Evolutionary conservation across 1,140 invertebrate species (phyloP), one percentile per base, ranked within the genome.

Genomic region (Euglossa dilemma): DNA sequence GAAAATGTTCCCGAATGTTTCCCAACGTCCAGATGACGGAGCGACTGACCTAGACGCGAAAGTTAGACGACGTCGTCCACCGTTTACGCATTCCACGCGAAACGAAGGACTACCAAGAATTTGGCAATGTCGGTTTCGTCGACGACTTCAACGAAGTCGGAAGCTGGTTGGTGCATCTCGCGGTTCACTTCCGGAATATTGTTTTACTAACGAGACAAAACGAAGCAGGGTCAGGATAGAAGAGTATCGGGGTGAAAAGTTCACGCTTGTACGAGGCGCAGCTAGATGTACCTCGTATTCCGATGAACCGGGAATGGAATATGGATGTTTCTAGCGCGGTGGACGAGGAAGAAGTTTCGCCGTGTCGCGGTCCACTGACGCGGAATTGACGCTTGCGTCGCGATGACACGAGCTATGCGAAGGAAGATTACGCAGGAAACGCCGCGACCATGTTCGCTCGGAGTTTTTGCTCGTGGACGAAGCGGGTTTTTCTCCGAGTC

Each of bases 41-140:
- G 4, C 1, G 36, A 4, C 4, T 36, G 36, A 36, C 4, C 4
- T 36, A n/a, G n/a, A n/a, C n/a, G n/a, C n/a, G n/a, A n/a, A 36
- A 36, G 4, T 4, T 1, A 36, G 36, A 36, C 36, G 36, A 36
- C 36, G 36, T 36, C 25, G 36, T 20, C 43, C 18, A n/a, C 25
- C 50, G 77, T 45, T 70, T 16, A 18, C 23, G 57, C 59, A 63
- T 75, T 25, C 47, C 14, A 0, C 6, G n/a, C n/a, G n/a, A n/a
- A n/a, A n/a, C n/a, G n/a, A n/a, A n/a, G n/a, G n/a, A n/a, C n/a
- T 9, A 28, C 56, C 28, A 72, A 28, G 57, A 73, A 54, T 80
- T 63, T 64, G 20, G 12, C 2, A 45, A 7, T 6, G 0, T 45
- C 0, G 43, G 14, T 4, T 14, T 20, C 56, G 8, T 61, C n/a